Base-by-base conservation (phyloP, 2,797 vertebrate species). In the Discoglossus pictus region DNA sequence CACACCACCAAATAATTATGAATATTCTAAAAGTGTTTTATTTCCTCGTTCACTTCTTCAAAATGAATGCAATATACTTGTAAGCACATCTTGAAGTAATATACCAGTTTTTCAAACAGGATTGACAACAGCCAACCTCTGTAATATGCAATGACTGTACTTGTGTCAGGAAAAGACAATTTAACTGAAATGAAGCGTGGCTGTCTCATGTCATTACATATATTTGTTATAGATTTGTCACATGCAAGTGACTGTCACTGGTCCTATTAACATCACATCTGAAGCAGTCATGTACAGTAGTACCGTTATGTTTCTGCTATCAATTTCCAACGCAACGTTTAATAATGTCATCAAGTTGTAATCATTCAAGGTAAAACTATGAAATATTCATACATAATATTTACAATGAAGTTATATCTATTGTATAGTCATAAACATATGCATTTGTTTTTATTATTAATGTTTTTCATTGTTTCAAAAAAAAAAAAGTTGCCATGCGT, bases 171-270 rank as follows among this genome's bases (percentile, higher is more conserved):
- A 47, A 47, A 21, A 47, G n/a, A n/a, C 27, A 31, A 8, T 31
- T 4, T 31, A 31, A 31, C 27, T 31, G 27, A 31, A 31, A 8
- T 31, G 27, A 31, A 31, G 27, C 27, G 27, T 31, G 27, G 27
- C 27, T 25, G 46, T 50, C 46, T 50, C 21, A 50, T 50, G 23
- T 25, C 46, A 50, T 50, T 50, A 50, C 46, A 50, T 4, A 4
- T 31, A 31, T 31, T 31, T 4, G 4, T 4, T 31, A 8, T 31
- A 8, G 27, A 31, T n/a, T n/a, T n/a, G 44, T 21, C 44, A 21
- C 20, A 1, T 21, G 18, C 44, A 47, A 47, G 44, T 24, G 9
- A 23, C 18, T 23, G 44, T n/a, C n/a, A n/a, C n/a, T n/a, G n/a
- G n/a, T n/a, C n/a, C n/a, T n/a, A n/a, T n/a, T n/a, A n/a, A n/a